Base-by-base conservation (phyloP, 2,888 invertebrate species). In the Spilarctia lutea region DNA sequence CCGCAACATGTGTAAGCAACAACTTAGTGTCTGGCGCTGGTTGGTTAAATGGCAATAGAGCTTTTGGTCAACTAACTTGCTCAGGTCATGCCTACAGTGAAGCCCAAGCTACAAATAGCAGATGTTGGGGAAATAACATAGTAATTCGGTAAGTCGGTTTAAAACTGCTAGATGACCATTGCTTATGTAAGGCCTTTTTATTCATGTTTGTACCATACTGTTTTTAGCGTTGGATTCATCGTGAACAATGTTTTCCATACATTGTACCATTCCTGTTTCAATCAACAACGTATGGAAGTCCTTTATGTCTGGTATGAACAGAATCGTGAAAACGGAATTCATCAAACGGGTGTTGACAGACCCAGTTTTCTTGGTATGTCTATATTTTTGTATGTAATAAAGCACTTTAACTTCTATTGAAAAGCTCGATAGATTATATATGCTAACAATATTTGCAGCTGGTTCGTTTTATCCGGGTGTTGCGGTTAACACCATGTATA, bases 251-350 rank as follows among this genome's bases (percentile, higher is more conserved):
- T 91, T 18, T 96, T 97, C 87, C 90, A 96, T 79, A 91, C 93
- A 30, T 86, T 94, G 18, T 96, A 96, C 81, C 93, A 92, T 81
- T 92, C 96, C 0, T 97, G 97, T 87, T 97, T 96, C 82, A 95
- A 97, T 86, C 91, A 93, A 60, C 87, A 82, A 8, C 90, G 93
- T 0, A 89, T 96, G 73, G 95, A 94, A 80, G 95, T 96, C 0
- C 82, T 96, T 11, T 97, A 96, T 81, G 96, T 96, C 0, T 93
- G 95, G 88, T 95, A 94, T 74, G 92, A 94, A 63, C 92, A 96
- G 78, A 93, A 92, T 24, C 86, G 93, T 0, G 89, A 89, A 0
- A 96, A 96, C 75, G 91, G 92, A 13, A 91, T 96, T 0, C 94
- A 94, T 70, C 96, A 96, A 85, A 90, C 86, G 3, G 91, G 92